Conservation (phyloP, 2,797 vertebrate species). For the Chaunax sp. region DNA sequence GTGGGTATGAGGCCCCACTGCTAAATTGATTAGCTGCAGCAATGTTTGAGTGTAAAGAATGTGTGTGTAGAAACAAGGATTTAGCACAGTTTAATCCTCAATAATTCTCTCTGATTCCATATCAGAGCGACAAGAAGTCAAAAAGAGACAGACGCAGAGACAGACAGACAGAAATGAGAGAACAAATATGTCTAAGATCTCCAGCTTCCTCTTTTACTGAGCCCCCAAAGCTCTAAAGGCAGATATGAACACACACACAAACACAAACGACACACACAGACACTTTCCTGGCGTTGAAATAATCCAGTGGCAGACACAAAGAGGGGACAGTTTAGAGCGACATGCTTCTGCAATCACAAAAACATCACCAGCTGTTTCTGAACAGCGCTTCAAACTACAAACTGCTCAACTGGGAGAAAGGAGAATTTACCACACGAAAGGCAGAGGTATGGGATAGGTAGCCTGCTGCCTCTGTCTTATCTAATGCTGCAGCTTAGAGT, state of each 20-base stretch:
- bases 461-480: conserved; percentile 69
- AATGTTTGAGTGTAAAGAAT: conserved; percentile 47
- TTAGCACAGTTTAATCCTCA: conserved; percentile 54
- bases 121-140: conserved; percentile 60
- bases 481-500: conserved; percentile 69
- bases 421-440: conserved; percentile 66
- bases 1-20: conserved; percentile 41
- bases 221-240: conserved; percentile 31
- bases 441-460: conserved; percentile 56
- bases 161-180: conserved; percentile 40
- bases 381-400: conserved; percentile 60
- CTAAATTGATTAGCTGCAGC: conserved; percentile 66
- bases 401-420: conserved; percentile 52
- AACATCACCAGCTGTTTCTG: conserved; percentile 50
- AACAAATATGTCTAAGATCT: conserved; percentile 54
- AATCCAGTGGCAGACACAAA: conserved; percentile 52
- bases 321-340: conserved; percentile 51
- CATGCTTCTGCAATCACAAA: conserved; percentile 52
- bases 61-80: conserved; percentile 45
- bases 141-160: conserved; percentile 34
- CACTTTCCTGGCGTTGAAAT: conserved; percentile 26
- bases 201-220: conserved; percentile 47
- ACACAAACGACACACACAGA: conserved; percentile 12
- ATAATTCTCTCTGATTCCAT: conserved; percentile 56
- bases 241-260: conserved; percentile 16